These are phyloP conservation scores for Frieseomelitta varia DNA, from an alignment of 1,140 invertebrate genomes.

Conservation along the genomic window DNA sequence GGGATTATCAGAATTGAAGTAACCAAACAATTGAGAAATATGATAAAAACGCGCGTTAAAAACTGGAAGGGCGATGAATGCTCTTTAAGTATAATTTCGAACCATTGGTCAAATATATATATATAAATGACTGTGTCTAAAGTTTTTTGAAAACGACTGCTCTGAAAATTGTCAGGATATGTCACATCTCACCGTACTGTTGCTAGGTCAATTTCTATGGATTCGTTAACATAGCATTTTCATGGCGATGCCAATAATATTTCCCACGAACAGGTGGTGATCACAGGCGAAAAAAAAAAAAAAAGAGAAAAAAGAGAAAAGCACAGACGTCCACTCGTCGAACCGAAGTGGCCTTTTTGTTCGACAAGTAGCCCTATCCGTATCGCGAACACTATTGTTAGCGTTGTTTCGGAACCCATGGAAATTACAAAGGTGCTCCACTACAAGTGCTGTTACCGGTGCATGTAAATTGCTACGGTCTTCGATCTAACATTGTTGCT, in stretches of 20 bases:
- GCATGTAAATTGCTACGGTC: constrained; percentile 12
- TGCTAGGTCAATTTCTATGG: background rate
- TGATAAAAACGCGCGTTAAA: background rate
- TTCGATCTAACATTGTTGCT: background rate
- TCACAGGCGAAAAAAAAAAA: background rate
- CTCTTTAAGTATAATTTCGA: background rate
- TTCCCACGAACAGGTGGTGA: constrained; percentile 61
- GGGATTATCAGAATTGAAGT: background rate
- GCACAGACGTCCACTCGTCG: constrained; percentile 32
- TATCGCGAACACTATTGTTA: constrained; percentile 49
- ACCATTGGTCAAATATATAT: background rate
- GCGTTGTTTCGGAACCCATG: constrained; percentile 19
- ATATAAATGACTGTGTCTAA: too few species aligned
- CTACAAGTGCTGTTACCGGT: constrained; percentile 10
- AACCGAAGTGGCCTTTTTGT: constrained; percentile 54
- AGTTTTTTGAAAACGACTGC: background rate
- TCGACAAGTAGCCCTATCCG: constrained; percentile 36
- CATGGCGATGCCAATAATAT: constrained; percentile 1
- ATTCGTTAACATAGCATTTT: constrained; percentile 23
- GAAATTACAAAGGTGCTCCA: constrained; percentile 23
- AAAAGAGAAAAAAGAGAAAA: background rate
- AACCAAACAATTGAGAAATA: background rate
- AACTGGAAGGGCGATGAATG: background rate
- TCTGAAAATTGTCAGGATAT: background rate
- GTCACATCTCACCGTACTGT: background rate